Percentiles rank a stretch among this genome's conserved stretches.
These are phyloP conservation scores for Bimastos eiseni DNA, from an alignment of 2,888 invertebrate genomes.

Conservation along the genomic window DNA sequence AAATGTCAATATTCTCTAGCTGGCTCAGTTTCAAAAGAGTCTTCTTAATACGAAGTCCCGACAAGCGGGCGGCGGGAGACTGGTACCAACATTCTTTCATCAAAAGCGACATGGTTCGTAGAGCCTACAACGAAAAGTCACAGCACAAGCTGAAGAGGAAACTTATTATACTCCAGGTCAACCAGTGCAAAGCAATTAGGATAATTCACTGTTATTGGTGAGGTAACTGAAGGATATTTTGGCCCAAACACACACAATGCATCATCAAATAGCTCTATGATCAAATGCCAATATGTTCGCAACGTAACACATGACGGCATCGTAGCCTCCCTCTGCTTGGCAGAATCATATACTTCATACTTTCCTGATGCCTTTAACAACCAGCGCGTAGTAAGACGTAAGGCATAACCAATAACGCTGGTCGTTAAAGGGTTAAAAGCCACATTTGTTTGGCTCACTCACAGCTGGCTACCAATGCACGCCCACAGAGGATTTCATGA, in stretches of 20 bases:
- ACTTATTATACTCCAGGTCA: neutral
- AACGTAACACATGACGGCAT: neutral
- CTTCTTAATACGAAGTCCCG: slow-evolving; percentile 59
- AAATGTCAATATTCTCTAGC: neutral
- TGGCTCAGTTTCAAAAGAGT: slow-evolving; percentile 52
- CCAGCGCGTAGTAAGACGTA: no score
- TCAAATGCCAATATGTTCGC: neutral
- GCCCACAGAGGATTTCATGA: no score
- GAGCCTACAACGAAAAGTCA: slow-evolving; percentile 32
- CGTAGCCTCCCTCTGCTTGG: no score
- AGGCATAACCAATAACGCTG: no score
- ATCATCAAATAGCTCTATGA: neutral
- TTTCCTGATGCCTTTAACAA: no score
- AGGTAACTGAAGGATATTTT: neutral
- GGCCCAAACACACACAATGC: no score
- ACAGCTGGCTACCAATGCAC: no score
- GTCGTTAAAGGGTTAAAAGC: no score
- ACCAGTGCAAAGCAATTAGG: neutral
- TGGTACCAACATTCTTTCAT: slow-evolving; percentile 60
- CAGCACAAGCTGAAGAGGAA: neutral
- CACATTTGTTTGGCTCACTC: no score
- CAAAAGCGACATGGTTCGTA: slow-evolving; percentile 47
- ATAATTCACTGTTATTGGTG: neutral
- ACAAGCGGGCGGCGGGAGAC: slow-evolving; percentile 55
- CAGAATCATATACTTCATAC: no score